These are phyloP conservation scores for Saimiri boliviensis DNA, from an alignment of 2,113 vertebrate genomes.

Conservation along the genomic window DNA sequence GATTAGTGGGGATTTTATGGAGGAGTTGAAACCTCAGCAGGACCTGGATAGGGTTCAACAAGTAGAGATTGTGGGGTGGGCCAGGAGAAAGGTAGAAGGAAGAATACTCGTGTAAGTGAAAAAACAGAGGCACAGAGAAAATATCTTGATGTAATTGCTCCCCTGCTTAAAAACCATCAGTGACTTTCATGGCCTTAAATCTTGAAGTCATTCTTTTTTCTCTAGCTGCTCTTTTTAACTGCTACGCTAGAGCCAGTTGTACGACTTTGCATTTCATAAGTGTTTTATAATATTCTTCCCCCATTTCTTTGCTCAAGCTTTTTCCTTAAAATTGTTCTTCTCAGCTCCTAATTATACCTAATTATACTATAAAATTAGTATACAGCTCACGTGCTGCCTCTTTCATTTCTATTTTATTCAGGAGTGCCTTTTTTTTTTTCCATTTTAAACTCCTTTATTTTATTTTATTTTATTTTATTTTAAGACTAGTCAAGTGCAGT, in stretches of 20 bases:
- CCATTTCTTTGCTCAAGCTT: not conserved
- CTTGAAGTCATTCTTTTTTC: not conserved
- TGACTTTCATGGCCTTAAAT: not conserved
- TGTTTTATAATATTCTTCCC: not conserved
- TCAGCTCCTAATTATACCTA: not conserved
- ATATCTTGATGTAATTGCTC: not conserved
- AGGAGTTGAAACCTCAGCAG: not conserved
- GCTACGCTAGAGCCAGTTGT: no score
- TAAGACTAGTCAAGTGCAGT: no score
- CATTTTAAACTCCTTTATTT: not conserved
- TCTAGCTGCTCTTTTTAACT: not conserved
- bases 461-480: no score
- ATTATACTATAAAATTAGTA: not conserved
- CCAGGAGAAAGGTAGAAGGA: not conserved
- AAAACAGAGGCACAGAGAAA: not conserved
- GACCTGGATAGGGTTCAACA: not conserved
- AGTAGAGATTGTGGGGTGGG: not conserved
- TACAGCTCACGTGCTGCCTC: not conserved
- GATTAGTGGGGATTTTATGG: not conserved
- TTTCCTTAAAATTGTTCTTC: not conserved
- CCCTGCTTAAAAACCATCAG: not conserved
- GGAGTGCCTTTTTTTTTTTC: not conserved
- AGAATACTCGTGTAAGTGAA: not conserved
- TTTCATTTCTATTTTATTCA: not conserved
- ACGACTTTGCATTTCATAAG: not conserved